Conservation (phyloP, 1,140 invertebrate genomes). For the Heterodera schachtii region DNA sequence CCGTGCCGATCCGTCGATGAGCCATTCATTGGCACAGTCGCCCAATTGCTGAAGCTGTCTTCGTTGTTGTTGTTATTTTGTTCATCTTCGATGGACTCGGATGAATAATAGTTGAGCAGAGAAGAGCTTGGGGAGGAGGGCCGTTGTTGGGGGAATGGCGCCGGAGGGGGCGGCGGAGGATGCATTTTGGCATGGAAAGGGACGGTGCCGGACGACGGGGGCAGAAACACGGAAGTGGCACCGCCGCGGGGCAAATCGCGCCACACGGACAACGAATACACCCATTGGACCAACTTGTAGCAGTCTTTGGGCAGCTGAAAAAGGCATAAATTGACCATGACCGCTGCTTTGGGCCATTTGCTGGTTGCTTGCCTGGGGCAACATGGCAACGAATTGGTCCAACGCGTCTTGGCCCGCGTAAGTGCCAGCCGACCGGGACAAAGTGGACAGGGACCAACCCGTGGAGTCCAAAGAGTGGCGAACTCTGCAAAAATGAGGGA, state of each 20-base stretch:
- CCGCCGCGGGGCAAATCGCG: not conserved
- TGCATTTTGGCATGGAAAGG: slow-evolving; percentile 2
- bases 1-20: too few relatives aligned
- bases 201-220: not conserved
- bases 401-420: slow-evolving; percentile 32
- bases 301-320: slow-evolving; percentile 44
- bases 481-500: slow-evolving; percentile 6
- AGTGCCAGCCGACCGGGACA: slow-evolving; percentile 31
- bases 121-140: slow-evolving; percentile 24
- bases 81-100: slow-evolving; percentile 21
- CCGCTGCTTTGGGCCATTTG: too few relatives aligned
- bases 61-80: slow-evolving; percentile 14
- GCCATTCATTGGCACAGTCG: not conserved
- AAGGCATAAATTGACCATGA: not conserved
- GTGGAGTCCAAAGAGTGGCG: slow-evolving; percentile 35
- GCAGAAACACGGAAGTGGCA: not conserved
- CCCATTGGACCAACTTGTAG: slow-evolving; percentile 44
- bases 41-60: not conserved
- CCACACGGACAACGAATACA: slow-evolving; percentile 37
- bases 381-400: slow-evolving; percentile 44
- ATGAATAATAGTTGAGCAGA: slow-evolving; percentile 27
- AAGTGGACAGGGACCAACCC: slow-evolving; percentile 30
- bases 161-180: slow-evolving; percentile 21
- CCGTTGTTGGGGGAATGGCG: slow-evolving; percentile 7
- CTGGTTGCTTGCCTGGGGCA: slow-evolving; percentile 25